Percentiles rank a stretch among this genome's conserved stretches.
phyloP scores from a whole-genome alignment of 2,797 vertebrate species.

The Syngnathus acus region DNA sequence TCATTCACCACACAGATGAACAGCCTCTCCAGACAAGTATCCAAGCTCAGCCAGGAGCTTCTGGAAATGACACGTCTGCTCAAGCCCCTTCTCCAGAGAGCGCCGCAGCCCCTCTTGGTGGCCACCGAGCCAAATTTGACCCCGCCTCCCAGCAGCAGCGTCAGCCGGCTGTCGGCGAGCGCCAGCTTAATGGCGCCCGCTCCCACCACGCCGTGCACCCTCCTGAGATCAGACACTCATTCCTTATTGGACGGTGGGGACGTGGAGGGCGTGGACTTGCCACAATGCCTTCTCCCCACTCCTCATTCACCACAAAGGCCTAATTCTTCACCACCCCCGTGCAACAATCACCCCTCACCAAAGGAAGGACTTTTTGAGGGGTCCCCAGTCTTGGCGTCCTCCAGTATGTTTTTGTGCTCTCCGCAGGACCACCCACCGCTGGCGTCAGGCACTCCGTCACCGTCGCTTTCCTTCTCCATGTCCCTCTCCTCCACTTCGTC shows the following conservation, averaged over 20 bases:
- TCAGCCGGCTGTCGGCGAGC: slow-evolving; percentile 39
- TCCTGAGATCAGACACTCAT: slow-evolving; percentile 33
- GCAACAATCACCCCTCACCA: slow-evolving; percentile 13
- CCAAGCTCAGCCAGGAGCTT: slow-evolving; percentile 72
- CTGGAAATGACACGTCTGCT: slow-evolving; percentile 75
- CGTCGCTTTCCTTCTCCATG: slow-evolving; percentile 63
- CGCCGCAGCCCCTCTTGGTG: slow-evolving; percentile 51
- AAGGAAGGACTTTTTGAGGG: slow-evolving; percentile 27
- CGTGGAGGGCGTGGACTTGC: slow-evolving; percentile 45
- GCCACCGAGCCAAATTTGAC: slow-evolving; percentile 53
- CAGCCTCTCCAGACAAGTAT: slow-evolving; percentile 71
- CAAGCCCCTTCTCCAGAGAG: slow-evolving; percentile 65
- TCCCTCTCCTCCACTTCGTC: slow-evolving; percentile 59
- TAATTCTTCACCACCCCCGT: slow-evolving; percentile 19
- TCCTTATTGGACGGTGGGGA: slow-evolving; percentile 66
- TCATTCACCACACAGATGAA: slow-evolving; percentile 62
- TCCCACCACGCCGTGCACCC: slow-evolving; percentile 14
- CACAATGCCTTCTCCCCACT: slow-evolving; percentile 65
- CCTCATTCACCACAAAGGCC: slow-evolving; percentile 44
- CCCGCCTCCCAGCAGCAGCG: slow-evolving; percentile 49
- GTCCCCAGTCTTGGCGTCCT: slow-evolving; percentile 6
- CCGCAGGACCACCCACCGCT: slow-evolving; percentile 44
- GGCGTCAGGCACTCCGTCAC: slow-evolving; percentile 49
- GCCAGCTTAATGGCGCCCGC: slow-evolving; percentile 20
- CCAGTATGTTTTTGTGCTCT: slow-evolving; percentile 29